These are phyloP conservation scores for Tachina lurida DNA, from an alignment of 2,888 invertebrate species.

Conservation along the genomic window DNA sequence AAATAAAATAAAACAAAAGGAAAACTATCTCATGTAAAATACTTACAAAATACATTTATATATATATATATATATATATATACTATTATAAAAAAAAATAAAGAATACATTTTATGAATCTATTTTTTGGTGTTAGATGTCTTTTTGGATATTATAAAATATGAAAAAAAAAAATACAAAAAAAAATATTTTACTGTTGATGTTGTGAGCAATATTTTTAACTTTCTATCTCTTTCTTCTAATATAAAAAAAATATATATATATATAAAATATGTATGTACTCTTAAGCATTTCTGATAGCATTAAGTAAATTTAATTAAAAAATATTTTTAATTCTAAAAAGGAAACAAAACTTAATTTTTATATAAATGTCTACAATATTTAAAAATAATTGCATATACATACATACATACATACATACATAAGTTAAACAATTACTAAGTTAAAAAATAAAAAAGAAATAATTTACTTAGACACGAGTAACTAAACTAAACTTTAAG, in stretches of 20 bases:
- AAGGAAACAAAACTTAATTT: slow-evolving; percentile 75
- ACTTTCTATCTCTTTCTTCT: slow-evolving; percentile 69
- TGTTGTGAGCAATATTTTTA: slow-evolving; percentile 80
- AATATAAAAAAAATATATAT: slow-evolving; percentile 39
- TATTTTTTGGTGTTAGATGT: slow-evolving; percentile 83
- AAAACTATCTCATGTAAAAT: slow-evolving; percentile 79
- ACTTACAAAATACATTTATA: slow-evolving; percentile 69
- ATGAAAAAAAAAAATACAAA: slow-evolving; percentile 69
- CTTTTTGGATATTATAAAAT: slow-evolving; percentile 82
- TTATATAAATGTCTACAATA: slow-evolving; percentile 79
- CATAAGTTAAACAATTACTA: slow-evolving; percentile 31
- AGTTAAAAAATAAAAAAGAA: slow-evolving; percentile 23
- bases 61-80: slow-evolving; percentile 73
- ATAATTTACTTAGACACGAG: slow-evolving; percentile 21
- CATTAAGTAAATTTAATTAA: slow-evolving; percentile 57
- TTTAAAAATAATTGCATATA: slow-evolving; percentile 61
- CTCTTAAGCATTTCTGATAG: slow-evolving; percentile 53
- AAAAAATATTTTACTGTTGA: slow-evolving; percentile 81
- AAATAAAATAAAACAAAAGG: slow-evolving; percentile 58
- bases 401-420: no score
- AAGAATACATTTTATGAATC: slow-evolving; percentile 75
- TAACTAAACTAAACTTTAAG: slow-evolving; percentile 35
- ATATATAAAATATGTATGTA: neutral
- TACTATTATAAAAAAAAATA: slow-evolving; percentile 71
- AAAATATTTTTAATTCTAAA: slow-evolving; percentile 58